Evolutionary conservation across 1,140 invertebrate species (phyloP), one percentile per base, ranked within the genome.

Genomic region (Drosophila mayri): DNA sequence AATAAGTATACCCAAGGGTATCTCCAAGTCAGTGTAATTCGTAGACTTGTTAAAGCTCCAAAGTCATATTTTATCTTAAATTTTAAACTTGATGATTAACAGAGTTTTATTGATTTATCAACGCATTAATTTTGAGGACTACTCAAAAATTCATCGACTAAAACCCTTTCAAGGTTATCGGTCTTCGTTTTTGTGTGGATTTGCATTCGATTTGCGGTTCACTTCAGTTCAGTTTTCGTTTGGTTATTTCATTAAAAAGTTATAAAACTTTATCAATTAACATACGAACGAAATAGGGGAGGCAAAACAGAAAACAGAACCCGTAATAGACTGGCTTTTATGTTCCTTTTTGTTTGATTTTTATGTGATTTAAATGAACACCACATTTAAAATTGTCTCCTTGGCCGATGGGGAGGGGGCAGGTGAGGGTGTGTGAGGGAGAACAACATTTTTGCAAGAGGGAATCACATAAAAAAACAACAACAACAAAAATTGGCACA

Each of bases 291-390:
- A 46, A 66, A 61, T 38, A 58, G 25, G 14, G 41, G 20, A 58
- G 52, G 46, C 59, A 57, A 64, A 57, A 41, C 50, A 43, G 43
- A 64, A 30, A 75, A 50, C 22, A 52, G 57, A 74, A 73, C 55
- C 38, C 38, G 16, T 43, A 74, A 57, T 54, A 72, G 68, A 77
- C 55, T 37, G 55, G 63, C 52, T 76, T 68, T 82, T 57, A 41
- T 62, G 37, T 62, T 55, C 40, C 12, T 46, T 66, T 63, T 75
- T 64, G 57, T 83, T 64, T 73, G 72, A 41, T 75, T 86, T 86
- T 86, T 83, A 79, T 88, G 79, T 66, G 83, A 86, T 80, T 88
- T 77, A 79, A 87, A 84, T 84, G 72, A 80, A 90, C 37, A 57
- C 66, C 65, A 79, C 40, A 49, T 79, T 76, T 70, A 55, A 64